Evolutionary conservation across 1,140 invertebrate species (phyloP).

Genomic region (Tetramorium simillimum): DNA sequence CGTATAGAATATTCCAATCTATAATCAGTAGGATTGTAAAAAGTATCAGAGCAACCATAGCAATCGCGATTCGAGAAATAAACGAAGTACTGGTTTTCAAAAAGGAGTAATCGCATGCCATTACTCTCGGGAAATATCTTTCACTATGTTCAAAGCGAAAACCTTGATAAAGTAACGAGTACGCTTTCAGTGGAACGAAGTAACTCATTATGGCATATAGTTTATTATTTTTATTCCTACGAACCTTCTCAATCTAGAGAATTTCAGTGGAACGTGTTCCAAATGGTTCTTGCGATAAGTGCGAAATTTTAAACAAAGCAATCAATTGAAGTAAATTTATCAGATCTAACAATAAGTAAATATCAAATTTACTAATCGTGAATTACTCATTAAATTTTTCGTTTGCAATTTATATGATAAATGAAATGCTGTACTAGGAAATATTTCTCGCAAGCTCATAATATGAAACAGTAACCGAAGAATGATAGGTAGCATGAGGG

Average conservation of each 20-base stretch:
- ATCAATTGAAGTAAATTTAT: conserved; percentile 15
- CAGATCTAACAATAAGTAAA: not conserved
- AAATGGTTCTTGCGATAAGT: not conserved
- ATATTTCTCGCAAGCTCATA: not conserved
- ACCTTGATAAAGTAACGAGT: conserved; percentile 43
- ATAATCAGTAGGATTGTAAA: not conserved
- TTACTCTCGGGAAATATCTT: conserved; percentile 60
- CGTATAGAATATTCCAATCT: not conserved
- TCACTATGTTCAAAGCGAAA: conserved; percentile 45
- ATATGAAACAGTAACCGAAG: not conserved
- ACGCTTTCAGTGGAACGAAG: conserved; percentile 44
- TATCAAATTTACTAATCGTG: not conserved
- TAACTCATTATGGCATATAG: conserved; percentile 47
- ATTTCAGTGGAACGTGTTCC: not conserved
- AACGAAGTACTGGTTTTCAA: conserved; percentile 25
- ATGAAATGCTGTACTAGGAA: not conserved
- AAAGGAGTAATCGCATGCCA: conserved; percentile 52
- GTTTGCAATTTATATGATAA: not conserved
- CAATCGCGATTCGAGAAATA: conserved; percentile 39
- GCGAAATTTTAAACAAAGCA: not conserved
- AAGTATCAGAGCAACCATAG: conserved; percentile 1
- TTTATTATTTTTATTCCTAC: conserved; percentile 51
- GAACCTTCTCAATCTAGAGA: conserved; percentile 7
- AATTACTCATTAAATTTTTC: not conserved
- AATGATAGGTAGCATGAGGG: not conserved